These are phyloP conservation scores for Drosophila infuscata DNA, from an alignment of 2,888 invertebrate genomes.

Conservation along the genomic window DNA sequence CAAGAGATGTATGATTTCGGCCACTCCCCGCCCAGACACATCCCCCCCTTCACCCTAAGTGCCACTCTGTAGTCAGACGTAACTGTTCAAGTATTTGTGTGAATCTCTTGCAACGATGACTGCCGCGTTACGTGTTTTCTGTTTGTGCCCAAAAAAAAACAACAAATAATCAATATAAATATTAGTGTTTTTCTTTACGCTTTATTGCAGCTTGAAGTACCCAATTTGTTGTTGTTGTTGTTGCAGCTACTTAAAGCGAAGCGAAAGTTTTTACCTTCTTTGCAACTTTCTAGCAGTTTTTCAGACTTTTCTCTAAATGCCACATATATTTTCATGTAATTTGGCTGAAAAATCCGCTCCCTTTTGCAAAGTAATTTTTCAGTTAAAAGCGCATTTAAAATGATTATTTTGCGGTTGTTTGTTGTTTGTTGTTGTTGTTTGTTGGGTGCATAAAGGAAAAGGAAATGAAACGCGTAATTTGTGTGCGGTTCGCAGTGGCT, in stretches of 20 bases:
- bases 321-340: constrained; percentile 8
- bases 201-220: constrained; percentile 7
- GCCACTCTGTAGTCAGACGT: constrained; percentile 24
- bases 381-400: constrained; percentile 52
- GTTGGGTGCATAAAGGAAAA: constrained; percentile 61
- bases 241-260: background rate
- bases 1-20: constrained; percentile 23
- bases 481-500: constrained; percentile 58
- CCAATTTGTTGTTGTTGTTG: background rate
- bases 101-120: constrained; percentile 28
- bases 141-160: constrained; percentile 23
- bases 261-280: constrained; percentile 18
- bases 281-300: constrained; percentile 8
- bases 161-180: constrained; percentile 44
- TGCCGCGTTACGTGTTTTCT: constrained; percentile 52
- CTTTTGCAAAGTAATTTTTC: constrained; percentile 36
- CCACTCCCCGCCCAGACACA: background rate
- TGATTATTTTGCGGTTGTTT: constrained; percentile 44
- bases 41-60: background rate
- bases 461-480: constrained; percentile 79
- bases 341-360: background rate
- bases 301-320: constrained; percentile 16
- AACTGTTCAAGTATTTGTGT: constrained; percentile 45
- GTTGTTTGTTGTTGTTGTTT: constrained; percentile 22
- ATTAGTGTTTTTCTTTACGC: constrained; percentile 1